Evolutionary conservation across 2,888 invertebrate species (phyloP), one percentile per base, ranked within the genome.

Genomic region (Zygaena filipendulae): DNA sequence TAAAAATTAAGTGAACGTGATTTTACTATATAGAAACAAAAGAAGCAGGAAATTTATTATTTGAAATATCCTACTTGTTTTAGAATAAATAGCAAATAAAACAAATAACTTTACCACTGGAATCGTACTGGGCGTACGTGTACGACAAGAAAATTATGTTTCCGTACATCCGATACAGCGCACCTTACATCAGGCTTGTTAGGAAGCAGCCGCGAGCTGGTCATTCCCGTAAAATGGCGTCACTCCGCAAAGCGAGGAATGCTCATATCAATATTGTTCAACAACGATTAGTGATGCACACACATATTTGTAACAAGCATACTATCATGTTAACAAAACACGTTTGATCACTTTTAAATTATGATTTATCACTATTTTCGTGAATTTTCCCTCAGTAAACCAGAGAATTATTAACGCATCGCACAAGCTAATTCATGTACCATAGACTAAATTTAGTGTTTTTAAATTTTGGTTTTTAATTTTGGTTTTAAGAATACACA

Each of bases 211-310:
- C 70, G 71, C 77, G 66, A 72, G 74, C 80, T 77, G 79, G 67
- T 79, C 80, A 80, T 79, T 77, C 79, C 79, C 79, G 79, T 80
- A 80, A 80, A 80, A 80, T 80, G 80, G 80, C 80, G 80, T 80
- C 80, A 80, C 79, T 79, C 63, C 63, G 63, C 68, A 57, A 61
- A 62, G 69, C 61, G 74, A 75, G 64, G 66, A 72, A 70, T 67
- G 60, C 66, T 67, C 59, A 60, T 69, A 71, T 71, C 67, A 71
- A 61, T 64, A 60, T 50, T 59, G 58, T 57, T 53, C 57, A 43
- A 52, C 46, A 48, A 47, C 47, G 46, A n/a, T n/a, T n/a, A n/a
- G n/a, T n/a, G n/a, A n/a, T n/a, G n/a, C n/a, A n/a, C n/a, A n/a
- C n/a, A n/a, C n/a, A n/a, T n/a, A n/a, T n/a, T n/a, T n/a, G n/a